Base-by-base conservation (phyloP, 2,797 vertebrate genomes). In the Fistularia commersonii region DNA sequence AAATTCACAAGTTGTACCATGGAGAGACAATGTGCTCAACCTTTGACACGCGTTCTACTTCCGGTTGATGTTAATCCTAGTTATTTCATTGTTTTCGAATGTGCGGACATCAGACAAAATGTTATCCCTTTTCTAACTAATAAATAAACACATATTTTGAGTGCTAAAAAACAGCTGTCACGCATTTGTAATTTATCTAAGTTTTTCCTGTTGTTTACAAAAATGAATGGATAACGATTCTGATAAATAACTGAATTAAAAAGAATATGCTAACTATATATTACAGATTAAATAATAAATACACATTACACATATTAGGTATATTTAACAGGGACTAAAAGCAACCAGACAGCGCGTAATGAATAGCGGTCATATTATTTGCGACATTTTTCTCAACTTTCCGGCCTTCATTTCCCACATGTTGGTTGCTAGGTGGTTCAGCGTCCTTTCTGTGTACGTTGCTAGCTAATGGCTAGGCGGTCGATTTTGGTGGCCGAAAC, bases 361-460 rank as follows among this genome's bases (percentile, higher is more conserved):
- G 6, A 8, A 6, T 34, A n/a, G n/a, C 4, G 5, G 37, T 38
- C 6, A 14, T 5, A 3, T 11, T 1, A 5, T 72, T 69, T 77
- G 57, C 87, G 81, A 80, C 85, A 77, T 6, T 14, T 41, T 1
- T 12, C 3, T 60, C 34, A 11, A 15, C 55, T 81, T 81, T 88
- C 40, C 72, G 11, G 50, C 33, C 10, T 1, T n/a, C 8, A 3
- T 3, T 5, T 23, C 23, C 23, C 23, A 23, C 23, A 23, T 4
- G 52, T 39, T 43, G 46, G 85, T 87, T 87, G 85, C 83, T 81
- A 85, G 45, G 80, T 60, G 54, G 52, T 36, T 62, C 60, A 63
- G 82, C 76, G 78, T 85, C 81, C 60, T 58, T 0, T 74, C n/a
- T 71, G 53, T 75, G 54, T 74, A 54, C 63, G 48, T 88, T 88